Evolutionary conservation across 1,140 invertebrate genomes (phyloP).

Genomic region (Gryllus bimaculatus): DNA sequence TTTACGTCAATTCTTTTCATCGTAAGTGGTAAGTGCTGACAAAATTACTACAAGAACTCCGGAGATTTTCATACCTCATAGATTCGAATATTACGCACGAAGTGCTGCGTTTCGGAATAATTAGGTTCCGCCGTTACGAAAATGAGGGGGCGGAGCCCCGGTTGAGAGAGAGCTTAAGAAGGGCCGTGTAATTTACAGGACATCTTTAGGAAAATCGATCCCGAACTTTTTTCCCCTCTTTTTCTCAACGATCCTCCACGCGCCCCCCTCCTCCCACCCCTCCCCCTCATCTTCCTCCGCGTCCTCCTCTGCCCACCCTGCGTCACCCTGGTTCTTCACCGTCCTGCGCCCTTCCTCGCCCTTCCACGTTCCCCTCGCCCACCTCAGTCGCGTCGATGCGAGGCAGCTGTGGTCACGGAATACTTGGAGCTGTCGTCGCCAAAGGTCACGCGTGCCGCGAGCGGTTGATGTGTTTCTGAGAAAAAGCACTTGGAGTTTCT

Average conservation of each 20-base stretch:
- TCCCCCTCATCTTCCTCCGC: too few relatives aligned
- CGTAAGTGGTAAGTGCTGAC: too few relatives aligned
- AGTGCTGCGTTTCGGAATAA: not conserved
- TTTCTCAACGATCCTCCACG: not conserved
- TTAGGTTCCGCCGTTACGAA: not conserved
- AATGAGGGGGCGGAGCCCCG: not conserved
- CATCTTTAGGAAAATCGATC: not conserved
- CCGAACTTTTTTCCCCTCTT: not conserved
- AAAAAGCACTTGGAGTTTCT: too few relatives aligned
- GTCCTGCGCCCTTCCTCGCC: too few relatives aligned
- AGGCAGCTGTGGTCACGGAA: not conserved
- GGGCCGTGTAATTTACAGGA: not conserved
- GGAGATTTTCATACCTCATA: not conserved
- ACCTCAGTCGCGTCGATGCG: not conserved
- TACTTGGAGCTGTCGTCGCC: not conserved
- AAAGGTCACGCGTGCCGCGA: not conserved
- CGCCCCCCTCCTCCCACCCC: too few relatives aligned
- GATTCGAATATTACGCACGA: not conserved
- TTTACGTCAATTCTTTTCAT: too few relatives aligned
- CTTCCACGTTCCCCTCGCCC: too few relatives aligned
- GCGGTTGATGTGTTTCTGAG: too few relatives aligned
- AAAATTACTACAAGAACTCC: too few relatives aligned
- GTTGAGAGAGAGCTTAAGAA: not conserved
- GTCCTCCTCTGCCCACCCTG: too few relatives aligned
- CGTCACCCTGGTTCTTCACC: too few relatives aligned